Percentiles rank a stretch among this genome's conserved stretches.
Evolutionary conservation across 1,140 invertebrate species (phyloP).

Genomic region (Drosophila melanogaster): DNA sequence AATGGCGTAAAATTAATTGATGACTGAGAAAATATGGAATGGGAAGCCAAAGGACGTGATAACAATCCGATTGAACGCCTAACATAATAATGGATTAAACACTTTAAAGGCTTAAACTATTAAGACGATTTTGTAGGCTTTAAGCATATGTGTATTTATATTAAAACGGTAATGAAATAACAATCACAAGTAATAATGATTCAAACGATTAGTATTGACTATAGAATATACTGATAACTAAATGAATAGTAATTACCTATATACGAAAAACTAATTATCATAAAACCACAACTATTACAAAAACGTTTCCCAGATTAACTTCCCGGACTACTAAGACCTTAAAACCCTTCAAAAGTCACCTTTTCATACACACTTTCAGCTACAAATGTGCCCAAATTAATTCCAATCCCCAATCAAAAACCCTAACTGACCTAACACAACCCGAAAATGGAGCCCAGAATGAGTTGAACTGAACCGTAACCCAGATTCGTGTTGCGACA

Average conservation of each 20-base stretch:
- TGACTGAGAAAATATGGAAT: constrained; percentile 23
- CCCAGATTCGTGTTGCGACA: constrained; percentile 42
- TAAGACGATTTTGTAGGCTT: too few relatives aligned
- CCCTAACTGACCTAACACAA: constrained; percentile 54
- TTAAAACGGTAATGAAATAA: too few relatives aligned
- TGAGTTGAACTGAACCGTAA: constrained; percentile 25
- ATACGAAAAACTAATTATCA: too few relatives aligned
- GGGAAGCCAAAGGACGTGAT: constrained; percentile 3
- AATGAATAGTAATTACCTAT: too few relatives aligned
- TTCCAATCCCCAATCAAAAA: constrained; percentile 16
- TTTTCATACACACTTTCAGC: background rate
- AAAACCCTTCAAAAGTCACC: background rate
- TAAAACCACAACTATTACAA: too few relatives aligned
- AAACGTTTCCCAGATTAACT: background rate
- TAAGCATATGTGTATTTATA: too few relatives aligned
- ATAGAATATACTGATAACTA: too few relatives aligned
- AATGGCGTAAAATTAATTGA: constrained; percentile 66
- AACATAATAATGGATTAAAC: background rate
- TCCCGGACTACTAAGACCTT: background rate
- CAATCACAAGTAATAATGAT: too few relatives aligned
- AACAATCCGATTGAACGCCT: constrained; percentile 1
- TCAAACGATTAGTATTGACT: too few relatives aligned
- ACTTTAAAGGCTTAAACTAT: background rate
- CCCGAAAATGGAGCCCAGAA: constrained; percentile 15
- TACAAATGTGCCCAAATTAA: constrained; percentile 11